phyloP scores from a whole-genome alignment of 1,140 invertebrate species.

The Macrobrachium nipponense region DNA sequence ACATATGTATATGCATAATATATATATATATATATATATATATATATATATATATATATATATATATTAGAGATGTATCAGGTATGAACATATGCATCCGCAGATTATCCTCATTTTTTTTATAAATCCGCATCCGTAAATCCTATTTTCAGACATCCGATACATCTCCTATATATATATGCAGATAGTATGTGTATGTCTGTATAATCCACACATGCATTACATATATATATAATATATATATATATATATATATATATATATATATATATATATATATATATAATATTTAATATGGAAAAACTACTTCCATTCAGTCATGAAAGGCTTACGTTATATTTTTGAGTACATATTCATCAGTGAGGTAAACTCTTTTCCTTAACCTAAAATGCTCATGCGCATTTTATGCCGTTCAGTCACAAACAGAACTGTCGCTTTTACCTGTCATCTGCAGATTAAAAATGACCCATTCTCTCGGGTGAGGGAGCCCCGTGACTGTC shows the following conservation, averaged over 20 bases:
- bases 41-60: neutral
- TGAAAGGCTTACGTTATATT: too few relatives aligned
- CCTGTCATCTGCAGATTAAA: constrained; percentile 27
- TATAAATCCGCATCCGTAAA: too few relatives aligned
- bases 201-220: too few relatives aligned
- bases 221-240: constrained; percentile 12
- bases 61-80: neutral
- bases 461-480: constrained; percentile 9
- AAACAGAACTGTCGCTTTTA: neutral
- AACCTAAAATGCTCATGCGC: too few relatives aligned
- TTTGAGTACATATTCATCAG: too few relatives aligned
- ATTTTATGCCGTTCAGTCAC: neutral
- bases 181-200: neutral
- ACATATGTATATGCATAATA: neutral
- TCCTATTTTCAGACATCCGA: too few relatives aligned
- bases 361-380: too few relatives aligned
- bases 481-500: constrained; percentile 12
- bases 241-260: constrained; percentile 20
- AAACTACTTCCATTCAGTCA: neutral
- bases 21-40: neutral
- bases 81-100: too few relatives aligned
- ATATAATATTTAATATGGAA: neutral
- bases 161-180: neutral
- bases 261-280: constrained; percentile 16
- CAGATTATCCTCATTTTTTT: too few relatives aligned